phyloP scores from a whole-genome alignment of 2,113 vertebrate species.

The Ophthalmolycus amberensis region DNA sequence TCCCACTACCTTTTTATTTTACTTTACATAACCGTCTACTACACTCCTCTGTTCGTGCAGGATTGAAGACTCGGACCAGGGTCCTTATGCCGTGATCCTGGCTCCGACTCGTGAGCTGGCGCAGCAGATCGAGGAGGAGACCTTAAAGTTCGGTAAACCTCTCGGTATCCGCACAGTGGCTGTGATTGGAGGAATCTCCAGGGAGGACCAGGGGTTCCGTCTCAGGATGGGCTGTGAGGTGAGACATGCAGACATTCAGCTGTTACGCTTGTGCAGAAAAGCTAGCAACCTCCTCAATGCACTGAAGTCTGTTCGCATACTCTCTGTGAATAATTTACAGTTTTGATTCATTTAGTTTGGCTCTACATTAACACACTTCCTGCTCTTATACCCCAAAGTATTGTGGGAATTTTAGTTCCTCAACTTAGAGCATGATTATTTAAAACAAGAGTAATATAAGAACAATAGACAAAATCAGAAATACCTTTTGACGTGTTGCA shows the following conservation, averaged over 20 bases:
- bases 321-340: background rate
- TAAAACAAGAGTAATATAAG: no score
- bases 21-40: accelerated
- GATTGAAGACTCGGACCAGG: slow-evolving; percentile 97
- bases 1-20: background rate
- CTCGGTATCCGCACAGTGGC: slow-evolving; percentile 97
- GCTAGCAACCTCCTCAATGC: background rate
- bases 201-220: slow-evolving; percentile 97
- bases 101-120: slow-evolving; percentile 98
- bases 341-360: background rate
- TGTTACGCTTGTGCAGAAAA: background rate
- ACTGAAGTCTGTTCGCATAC: background rate
- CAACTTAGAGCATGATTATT: no score
- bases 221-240: slow-evolving; percentile 99
- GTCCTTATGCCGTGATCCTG: slow-evolving; percentile 97
- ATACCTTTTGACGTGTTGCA: no score
- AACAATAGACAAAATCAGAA: no score
- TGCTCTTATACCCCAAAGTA: no score
- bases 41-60: slow-evolving; percentile 72
- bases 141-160: slow-evolving; percentile 97
- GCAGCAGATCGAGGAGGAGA: slow-evolving; percentile 99
- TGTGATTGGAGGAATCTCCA: slow-evolving; percentile 97
- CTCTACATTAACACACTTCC: no score
- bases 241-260: slow-evolving; percentile 17
- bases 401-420: no score